These are phyloP conservation scores for Spondyliosoma cantharus DNA, from an alignment of 2,797 vertebrate genomes.

Conservation along the genomic window DNA sequence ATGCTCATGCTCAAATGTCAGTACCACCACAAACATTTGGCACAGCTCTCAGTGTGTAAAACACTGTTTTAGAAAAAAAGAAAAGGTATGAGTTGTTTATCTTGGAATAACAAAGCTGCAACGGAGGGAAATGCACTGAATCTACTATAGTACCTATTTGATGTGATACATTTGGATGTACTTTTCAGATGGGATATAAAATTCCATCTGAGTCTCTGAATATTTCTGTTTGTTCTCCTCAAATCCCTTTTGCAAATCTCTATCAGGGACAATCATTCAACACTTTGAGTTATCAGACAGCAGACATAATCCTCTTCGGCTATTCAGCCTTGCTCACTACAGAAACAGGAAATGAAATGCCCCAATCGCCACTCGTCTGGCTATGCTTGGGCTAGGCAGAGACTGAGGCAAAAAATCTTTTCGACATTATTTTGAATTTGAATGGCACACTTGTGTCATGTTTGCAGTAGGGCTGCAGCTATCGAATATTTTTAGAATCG, in stretches of 20 bases:
- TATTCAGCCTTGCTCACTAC: slow-evolving; percentile 29
- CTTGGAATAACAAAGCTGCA: slow-evolving; percentile 4
- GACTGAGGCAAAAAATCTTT: slow-evolving; percentile 1
- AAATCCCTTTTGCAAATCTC: slow-evolving; percentile 48
- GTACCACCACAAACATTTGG: not conserved
- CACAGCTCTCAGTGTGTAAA: not conserved
- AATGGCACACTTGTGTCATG: slow-evolving; percentile 5
- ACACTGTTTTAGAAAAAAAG: not conserved
- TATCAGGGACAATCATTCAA: slow-evolving; percentile 43
- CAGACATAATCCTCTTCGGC: slow-evolving; percentile 58
- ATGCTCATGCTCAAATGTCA: not conserved
- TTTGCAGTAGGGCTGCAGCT: too few relatives aligned
- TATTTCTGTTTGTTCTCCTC: slow-evolving; percentile 18
- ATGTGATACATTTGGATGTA: slow-evolving; percentile 10
- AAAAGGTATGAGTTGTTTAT: not conserved
- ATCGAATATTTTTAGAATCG: too few relatives aligned
- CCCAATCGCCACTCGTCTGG: slow-evolving; percentile 33
- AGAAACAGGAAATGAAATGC: slow-evolving; percentile 62
- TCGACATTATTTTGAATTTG: slow-evolving; percentile 11
- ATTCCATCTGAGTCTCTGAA: slow-evolving; percentile 13
- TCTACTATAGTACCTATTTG: not conserved
- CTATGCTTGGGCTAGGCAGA: slow-evolving; percentile 28
- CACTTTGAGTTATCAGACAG: slow-evolving; percentile 38
- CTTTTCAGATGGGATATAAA: not conserved
- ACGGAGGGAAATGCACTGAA: not conserved